phyloP scores from a whole-genome alignment of 1,140 invertebrate species.

The Zelostemma sp. region DNA sequence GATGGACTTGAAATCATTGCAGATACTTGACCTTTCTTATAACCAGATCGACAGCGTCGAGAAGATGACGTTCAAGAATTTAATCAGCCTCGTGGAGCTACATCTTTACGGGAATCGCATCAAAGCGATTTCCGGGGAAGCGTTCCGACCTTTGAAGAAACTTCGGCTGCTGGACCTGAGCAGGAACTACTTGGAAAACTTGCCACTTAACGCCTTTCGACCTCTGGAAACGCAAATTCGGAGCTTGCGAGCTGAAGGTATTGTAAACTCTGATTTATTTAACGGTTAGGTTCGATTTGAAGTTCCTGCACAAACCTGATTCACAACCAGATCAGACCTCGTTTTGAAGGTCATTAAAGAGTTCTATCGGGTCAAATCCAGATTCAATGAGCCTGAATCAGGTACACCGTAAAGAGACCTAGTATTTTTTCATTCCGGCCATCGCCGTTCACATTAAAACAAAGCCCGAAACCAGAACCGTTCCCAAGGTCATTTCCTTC shows the following conservation, averaged over 20 bases:
- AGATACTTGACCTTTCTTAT: slow-evolving; percentile 84
- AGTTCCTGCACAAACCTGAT: too few relatives aligned
- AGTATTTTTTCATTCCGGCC: too few relatives aligned
- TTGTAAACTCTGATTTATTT: slow-evolving; percentile 1
- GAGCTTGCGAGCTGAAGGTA: slow-evolving; percentile 83
- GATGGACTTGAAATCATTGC: slow-evolving; percentile 79
- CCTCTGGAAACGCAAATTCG: slow-evolving; percentile 85
- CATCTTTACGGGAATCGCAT: slow-evolving; percentile 87
- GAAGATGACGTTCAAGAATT: slow-evolving; percentile 80
- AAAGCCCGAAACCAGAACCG: too few relatives aligned
- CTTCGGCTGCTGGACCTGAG: slow-evolving; percentile 84
- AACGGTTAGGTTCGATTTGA: too few relatives aligned
- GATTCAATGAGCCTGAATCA: too few relatives aligned
- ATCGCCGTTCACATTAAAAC: too few relatives aligned
- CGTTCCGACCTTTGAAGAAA: slow-evolving; percentile 84
- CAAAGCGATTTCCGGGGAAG: slow-evolving; percentile 80
- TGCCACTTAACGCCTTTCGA: slow-evolving; percentile 81
- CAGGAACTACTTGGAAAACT: slow-evolving; percentile 84
- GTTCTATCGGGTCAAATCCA: too few relatives aligned
- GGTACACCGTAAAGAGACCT: too few relatives aligned
- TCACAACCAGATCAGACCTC: too few relatives aligned
- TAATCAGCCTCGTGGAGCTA: slow-evolving; percentile 80
- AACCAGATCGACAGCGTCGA: slow-evolving; percentile 84
- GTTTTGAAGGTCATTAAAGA: too few relatives aligned
- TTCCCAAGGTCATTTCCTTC: too few relatives aligned